Evolutionary conservation across 53 echinoderm and acorn worm species (phyloP).

Genomic region (Apostichopus leukothele): DNA sequence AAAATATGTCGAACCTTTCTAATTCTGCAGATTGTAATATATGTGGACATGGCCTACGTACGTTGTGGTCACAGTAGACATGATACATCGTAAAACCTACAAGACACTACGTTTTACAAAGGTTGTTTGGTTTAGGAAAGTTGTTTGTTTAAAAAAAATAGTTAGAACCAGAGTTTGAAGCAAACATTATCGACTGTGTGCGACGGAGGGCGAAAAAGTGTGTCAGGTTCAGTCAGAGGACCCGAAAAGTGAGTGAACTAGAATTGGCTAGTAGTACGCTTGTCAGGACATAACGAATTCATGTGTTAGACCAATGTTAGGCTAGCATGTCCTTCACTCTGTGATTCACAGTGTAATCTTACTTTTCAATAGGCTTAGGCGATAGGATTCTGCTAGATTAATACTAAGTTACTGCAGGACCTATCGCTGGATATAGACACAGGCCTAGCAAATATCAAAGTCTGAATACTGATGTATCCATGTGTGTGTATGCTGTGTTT

Average conservation of each 20-base stretch:
- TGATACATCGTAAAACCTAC: background rate
- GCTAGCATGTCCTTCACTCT: too few species aligned
- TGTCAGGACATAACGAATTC: too few species aligned
- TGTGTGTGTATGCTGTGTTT: too few species aligned
- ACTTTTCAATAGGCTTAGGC: too few species aligned
- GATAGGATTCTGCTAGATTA: too few species aligned
- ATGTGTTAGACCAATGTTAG: too few species aligned
- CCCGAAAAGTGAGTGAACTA: background rate
- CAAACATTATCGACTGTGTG: background rate
- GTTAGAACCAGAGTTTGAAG: background rate
- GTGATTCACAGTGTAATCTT: too few species aligned
- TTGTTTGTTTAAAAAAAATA: background rate
- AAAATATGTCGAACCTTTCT: background rate
- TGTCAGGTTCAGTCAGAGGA: background rate
- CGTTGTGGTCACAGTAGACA: background rate
- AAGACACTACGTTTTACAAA: background rate
- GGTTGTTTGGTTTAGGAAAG: background rate
- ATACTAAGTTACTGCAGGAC: too few species aligned
- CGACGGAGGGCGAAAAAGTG: background rate
- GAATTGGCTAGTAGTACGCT: too few species aligned
- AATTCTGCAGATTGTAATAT: background rate
- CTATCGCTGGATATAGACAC: too few species aligned
- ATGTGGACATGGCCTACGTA: background rate
- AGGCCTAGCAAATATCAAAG: too few species aligned
- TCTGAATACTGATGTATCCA: too few species aligned